phyloP scores from a whole-genome alignment of 2,888 invertebrate genomes.

The Drosophila acutilabella region DNA sequence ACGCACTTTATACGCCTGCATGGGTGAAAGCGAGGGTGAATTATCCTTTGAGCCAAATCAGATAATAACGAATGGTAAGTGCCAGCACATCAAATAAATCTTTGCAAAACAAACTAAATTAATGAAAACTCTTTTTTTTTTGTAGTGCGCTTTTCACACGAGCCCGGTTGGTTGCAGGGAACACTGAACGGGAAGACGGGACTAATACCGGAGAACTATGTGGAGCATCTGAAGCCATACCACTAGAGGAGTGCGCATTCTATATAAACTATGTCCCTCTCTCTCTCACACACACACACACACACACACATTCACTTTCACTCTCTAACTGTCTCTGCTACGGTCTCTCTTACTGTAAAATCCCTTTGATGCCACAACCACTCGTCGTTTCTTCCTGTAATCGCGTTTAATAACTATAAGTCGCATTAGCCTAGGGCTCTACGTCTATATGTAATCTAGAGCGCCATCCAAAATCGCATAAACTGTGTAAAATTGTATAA shows the following conservation, averaged over 20 bases:
- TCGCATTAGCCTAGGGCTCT: slow-evolving; percentile 32
- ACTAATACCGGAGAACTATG: slow-evolving; percentile 98
- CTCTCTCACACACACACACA: background rate
- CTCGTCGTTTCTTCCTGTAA: slow-evolving; percentile 12
- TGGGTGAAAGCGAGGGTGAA: slow-evolving; percentile 98
- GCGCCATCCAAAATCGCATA: slow-evolving; percentile 33
- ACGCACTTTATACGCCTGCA: slow-evolving; percentile 97
- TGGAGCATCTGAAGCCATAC: slow-evolving; percentile 88
- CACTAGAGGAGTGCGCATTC: slow-evolving; percentile 53
- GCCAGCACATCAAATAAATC: background rate
- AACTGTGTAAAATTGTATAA: slow-evolving; percentile 58
- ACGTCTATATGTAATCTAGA: slow-evolving; percentile 6
- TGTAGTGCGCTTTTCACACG: slow-evolving; percentile 93
- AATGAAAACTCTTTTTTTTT: background rate
- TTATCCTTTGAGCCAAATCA: slow-evolving; percentile 99
- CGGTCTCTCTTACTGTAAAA: slow-evolving; percentile 2
- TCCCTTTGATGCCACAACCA: background rate
- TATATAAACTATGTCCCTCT: slow-evolving; percentile 3
- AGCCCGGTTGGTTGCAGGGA: slow-evolving; percentile 99
- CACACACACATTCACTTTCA: background rate
- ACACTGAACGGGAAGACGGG: slow-evolving; percentile 96
- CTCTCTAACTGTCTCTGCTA: background rate
- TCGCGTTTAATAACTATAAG: slow-evolving; percentile 30
- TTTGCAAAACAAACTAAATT: background rate
- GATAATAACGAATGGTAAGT: slow-evolving; percentile 96